These are phyloP conservation scores for Silurus lanzhouensis DNA, from an alignment of 2,797 vertebrate species.

Conservation along the genomic window DNA sequence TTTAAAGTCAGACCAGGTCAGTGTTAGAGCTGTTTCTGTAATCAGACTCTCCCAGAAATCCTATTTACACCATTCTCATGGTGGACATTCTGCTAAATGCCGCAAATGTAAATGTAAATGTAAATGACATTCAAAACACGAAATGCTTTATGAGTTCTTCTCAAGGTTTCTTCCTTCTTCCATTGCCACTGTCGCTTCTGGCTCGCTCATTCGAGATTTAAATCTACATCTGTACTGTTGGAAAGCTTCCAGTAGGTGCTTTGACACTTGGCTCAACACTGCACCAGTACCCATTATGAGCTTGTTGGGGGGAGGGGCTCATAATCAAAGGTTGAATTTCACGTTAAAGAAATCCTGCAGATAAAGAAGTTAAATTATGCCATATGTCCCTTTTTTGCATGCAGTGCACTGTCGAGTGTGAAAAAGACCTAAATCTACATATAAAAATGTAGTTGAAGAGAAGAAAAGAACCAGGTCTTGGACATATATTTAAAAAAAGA, in stretches of 20 bases:
- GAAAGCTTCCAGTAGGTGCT: not conserved
- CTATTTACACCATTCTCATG: no score
- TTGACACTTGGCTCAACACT: not conserved
- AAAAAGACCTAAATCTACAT: no score
- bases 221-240: not conserved
- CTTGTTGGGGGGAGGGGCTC: not conserved
- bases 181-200: not conserved
- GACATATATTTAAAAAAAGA: slow-evolving; percentile 25
- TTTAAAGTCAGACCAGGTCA: no score
- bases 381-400: not conserved
- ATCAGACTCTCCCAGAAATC: no score
- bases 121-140: no score
- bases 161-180: not conserved
- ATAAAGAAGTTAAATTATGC: no score
- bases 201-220: not conserved
- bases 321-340: not conserved
- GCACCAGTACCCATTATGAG: not conserved
- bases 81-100: no score
- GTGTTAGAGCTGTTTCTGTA: no score
- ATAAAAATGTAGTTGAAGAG: no score
- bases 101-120: no score
- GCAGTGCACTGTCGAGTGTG: not conserved
- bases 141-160: no score
- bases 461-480: not conserved
- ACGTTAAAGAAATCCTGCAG: not conserved